Conservation (phyloP, 2,113 vertebrate species). For the Tursiops truncatus region DNA sequence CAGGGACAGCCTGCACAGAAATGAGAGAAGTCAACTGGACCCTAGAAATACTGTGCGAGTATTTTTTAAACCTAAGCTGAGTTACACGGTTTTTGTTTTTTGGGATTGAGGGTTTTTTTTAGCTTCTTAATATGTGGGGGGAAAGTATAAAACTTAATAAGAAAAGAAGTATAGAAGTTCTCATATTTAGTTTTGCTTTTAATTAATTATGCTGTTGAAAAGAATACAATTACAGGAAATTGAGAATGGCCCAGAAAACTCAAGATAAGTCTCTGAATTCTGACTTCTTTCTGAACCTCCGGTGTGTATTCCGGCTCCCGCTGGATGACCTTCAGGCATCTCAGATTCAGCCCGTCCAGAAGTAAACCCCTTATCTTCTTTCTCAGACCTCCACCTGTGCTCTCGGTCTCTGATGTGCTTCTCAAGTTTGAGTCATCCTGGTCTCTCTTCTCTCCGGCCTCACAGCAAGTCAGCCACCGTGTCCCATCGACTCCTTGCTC, state of each 20-base stretch:
- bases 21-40: not conserved
- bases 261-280: not conserved
- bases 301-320: not conserved
- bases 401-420: not conserved
- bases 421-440: not conserved
- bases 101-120: not conserved
- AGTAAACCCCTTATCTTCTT: not conserved
- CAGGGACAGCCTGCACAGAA: not conserved
- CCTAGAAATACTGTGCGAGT: not conserved
- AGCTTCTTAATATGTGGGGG: not conserved
- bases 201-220: not conserved
- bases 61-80: not conserved
- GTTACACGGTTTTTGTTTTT: not conserved
- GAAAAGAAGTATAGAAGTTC: not conserved
- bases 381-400: not conserved
- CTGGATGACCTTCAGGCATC: not conserved
- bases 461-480: not conserved
- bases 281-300: not conserved
- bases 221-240: not conserved
- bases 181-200: conserved; percentile 4
- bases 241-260: not conserved
- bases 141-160: not conserved
- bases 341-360: not conserved
- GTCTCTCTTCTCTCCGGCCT: not conserved
- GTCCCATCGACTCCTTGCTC: not conserved